Evolutionary conservation across 2,797 vertebrate species (phyloP), one percentile per base, ranked within the genome.

Genomic region (Cyprinella venusta): DNA sequence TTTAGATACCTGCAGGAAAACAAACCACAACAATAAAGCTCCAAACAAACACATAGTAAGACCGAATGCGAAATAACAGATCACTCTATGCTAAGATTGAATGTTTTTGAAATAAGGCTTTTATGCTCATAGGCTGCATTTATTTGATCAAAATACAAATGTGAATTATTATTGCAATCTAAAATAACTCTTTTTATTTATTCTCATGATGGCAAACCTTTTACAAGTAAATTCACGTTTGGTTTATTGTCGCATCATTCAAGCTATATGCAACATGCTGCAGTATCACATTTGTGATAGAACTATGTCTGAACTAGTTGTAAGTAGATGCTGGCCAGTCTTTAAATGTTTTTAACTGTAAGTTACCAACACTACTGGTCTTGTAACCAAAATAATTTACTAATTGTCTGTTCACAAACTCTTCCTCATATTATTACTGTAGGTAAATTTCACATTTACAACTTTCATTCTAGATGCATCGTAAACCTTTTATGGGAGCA

Each of bases 401-500:
- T 8, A 24, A 59, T 6, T 21, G 40, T 50, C 21, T 42, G n/a
- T 50, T 64, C 2, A n/a, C 54, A 59, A 80, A 50, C 56, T 64
- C 70, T 82, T 75, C 56, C 79, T 61, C 9, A 48, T 52, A 48
- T 38, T 24, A 12, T 8, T 26, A 36, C 19, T 64, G 8, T 13
- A 54, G 21, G 48, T 30, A n/a, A 67, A 61, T 82, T 82, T 67
- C 61, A 75, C 61, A 42, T 54, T 48, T 16, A 30, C 24, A 38
- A 30, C 30, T 72, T 69, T 61, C 2, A 24, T 26, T 50, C 30
- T 18, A 52, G 30, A 80, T 13, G 10, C 21, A 61, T 13, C 7
- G 40, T 54, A 65, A 76, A 67, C n/a, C 16, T 82, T 82, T 76
- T 54, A 76, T 67, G 16, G 61, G 12, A 67, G 61, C 36, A 82